Conservation (phyloP, 1,140 invertebrate species). For the Drosophila pseudoananassae region DNA sequence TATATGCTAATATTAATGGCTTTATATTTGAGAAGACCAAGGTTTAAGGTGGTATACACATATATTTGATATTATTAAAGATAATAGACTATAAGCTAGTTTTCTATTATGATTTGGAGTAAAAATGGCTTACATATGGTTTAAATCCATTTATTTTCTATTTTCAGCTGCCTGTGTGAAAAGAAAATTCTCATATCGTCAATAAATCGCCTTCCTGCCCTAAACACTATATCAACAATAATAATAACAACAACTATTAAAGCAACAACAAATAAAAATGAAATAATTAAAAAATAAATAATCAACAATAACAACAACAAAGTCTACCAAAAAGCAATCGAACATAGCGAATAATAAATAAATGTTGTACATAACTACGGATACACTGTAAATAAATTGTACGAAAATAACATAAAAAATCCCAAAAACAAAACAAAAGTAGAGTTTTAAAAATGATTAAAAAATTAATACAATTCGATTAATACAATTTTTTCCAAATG, state of each 20-base stretch:
- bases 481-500: no score
- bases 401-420: neutral
- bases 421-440: neutral
- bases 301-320: conserved; percentile 8
- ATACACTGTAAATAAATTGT: conserved; percentile 39
- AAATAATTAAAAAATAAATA: conserved; percentile 11
- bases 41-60: neutral
- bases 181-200: conserved; percentile 36
- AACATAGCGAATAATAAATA: conserved; percentile 17
- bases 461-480: no score
- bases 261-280: conserved; percentile 20
- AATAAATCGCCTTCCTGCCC: conserved; percentile 39
- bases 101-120: no score
- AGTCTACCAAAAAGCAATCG: conserved; percentile 40
- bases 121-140: no score
- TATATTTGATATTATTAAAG: neutral
- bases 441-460: neutral
- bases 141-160: no score
- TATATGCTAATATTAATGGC: neutral
- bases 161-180: conserved; percentile 28
- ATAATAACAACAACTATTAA: conserved; percentile 18
- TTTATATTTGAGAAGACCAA: neutral
- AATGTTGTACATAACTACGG: conserved; percentile 25
- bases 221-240: conserved; percentile 38
- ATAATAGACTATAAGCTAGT: no score